Conservation (phyloP, 64 coral and sea anemone species). For the Stichodactyla mertensii region DNA sequence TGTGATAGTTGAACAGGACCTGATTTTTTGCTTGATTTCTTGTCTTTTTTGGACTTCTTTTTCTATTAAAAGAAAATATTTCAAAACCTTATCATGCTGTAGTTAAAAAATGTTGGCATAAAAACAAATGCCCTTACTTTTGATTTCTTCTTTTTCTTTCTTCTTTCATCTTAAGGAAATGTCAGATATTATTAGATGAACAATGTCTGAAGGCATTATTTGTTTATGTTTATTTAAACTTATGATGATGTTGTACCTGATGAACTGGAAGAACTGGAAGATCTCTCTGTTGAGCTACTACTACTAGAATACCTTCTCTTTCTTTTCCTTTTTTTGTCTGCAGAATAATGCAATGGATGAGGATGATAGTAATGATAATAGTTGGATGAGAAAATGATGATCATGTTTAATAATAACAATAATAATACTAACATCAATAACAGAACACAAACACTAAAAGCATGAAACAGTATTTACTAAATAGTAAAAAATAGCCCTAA, state of each 20-base stretch:
- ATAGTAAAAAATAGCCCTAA: too few relatives aligned
- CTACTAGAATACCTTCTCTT: slow-evolving; percentile 50
- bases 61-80: slow-evolving; percentile 35
- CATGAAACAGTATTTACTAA: too few relatives aligned
- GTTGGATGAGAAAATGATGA: background rate
- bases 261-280: slow-evolving; percentile 26
- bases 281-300: slow-evolving; percentile 24
- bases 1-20: slow-evolving; percentile 84
- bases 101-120: background rate
- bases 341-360: background rate
- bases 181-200: background rate
- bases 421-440: too few relatives aligned
- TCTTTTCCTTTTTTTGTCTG: slow-evolving; percentile 35
- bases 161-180: background rate
- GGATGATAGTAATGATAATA: background rate
- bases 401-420: too few relatives aligned
- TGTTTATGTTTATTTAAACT: background rate
- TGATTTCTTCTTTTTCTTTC: slow-evolving; percentile 7
- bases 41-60: slow-evolving; percentile 56
- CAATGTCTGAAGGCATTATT: too few relatives aligned
- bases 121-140: background rate
- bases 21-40: slow-evolving; percentile 34
- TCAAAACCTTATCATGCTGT: too few relatives aligned
- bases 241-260: slow-evolving; percentile 25
- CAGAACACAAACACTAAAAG: too few relatives aligned